phyloP scores from a whole-genome alignment of 2,888 invertebrate genomes.

The Beris chalybata region DNA sequence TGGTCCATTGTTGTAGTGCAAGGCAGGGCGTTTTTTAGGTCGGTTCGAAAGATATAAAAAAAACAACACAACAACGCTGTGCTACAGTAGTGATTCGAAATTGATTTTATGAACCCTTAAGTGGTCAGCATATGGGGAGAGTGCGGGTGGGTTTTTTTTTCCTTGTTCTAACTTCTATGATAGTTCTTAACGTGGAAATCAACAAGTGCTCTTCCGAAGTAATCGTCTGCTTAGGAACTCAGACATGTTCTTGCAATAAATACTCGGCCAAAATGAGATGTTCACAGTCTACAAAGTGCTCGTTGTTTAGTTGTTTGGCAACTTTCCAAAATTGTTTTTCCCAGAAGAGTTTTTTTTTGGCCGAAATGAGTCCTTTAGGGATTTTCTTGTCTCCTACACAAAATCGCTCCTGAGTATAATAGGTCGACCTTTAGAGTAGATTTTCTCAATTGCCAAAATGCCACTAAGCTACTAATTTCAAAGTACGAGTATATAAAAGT shows the following conservation, averaged over 20 bases:
- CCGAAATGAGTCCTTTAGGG: too few species aligned
- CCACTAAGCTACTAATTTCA: too few species aligned
- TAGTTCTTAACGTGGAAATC: conserved; percentile 30
- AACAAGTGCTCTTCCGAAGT: conserved; percentile 25
- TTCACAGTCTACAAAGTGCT: conserved; percentile 26
- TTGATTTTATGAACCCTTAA: conserved; percentile 13
- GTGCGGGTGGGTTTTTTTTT: too few species aligned
- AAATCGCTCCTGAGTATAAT: too few species aligned
- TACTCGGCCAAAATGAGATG: conserved; percentile 27
- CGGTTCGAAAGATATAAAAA: neutral
- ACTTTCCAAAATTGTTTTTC: conserved; percentile 26
- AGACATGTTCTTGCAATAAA: conserved; percentile 29
- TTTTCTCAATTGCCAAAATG: too few species aligned
- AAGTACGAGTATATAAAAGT: too few species aligned
- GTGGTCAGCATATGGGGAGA: neutral
- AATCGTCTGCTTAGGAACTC: conserved; percentile 29
- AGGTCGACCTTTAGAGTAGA: too few species aligned
- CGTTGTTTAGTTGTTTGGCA: conserved; percentile 30
- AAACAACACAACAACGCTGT: conserved; percentile 2
- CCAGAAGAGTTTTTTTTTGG: neutral
- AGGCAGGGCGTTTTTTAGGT: too few species aligned
- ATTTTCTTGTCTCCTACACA: too few species aligned
- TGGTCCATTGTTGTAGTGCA: too few species aligned
- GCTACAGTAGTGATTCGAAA: neutral
- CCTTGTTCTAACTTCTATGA: neutral